Evolutionary conservation across 2,797 vertebrate genomes (phyloP).

Genomic region (Sebastes itinus): DNA sequence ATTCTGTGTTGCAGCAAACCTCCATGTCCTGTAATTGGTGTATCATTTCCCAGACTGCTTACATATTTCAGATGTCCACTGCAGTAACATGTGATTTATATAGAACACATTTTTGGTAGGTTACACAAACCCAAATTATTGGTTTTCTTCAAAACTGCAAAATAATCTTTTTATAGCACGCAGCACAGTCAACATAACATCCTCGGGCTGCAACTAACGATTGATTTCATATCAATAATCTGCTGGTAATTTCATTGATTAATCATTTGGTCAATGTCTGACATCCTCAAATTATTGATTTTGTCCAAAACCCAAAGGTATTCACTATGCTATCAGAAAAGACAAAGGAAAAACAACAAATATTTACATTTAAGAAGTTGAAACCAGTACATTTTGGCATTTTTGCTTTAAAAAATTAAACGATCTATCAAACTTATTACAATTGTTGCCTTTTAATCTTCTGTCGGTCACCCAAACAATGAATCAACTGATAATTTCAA

Average conservation of each 20-base stretch:
- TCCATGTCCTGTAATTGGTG: background rate
- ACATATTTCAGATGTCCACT: background rate
- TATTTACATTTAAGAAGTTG: background rate
- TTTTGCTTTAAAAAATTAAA: too few relatives aligned
- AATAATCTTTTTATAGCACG: background rate
- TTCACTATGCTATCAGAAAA: background rate
- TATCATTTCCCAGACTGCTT: background rate
- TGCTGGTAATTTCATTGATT: background rate
- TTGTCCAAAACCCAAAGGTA: background rate
- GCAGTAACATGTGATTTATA: background rate
- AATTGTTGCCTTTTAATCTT: background rate
- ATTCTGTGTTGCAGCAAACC: conserved; percentile 3
- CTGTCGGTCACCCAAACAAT: background rate
- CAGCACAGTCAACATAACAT: background rate
- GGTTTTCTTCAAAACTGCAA: background rate
- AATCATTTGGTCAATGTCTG: background rate
- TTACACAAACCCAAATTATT: background rate
- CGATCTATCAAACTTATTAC: background rate
- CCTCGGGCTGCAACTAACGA: background rate
- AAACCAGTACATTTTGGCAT: too few relatives aligned
- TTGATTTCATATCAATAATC: background rate
- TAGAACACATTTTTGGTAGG: background rate
- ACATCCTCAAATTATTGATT: background rate
- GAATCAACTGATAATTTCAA: background rate
- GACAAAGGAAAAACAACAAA: background rate